Percentiles rank a stretch among this genome's conserved stretches.
These are phyloP conservation scores for Griposia aprilina DNA, from an alignment of 2,888 invertebrate genomes.

Conservation along the genomic window DNA sequence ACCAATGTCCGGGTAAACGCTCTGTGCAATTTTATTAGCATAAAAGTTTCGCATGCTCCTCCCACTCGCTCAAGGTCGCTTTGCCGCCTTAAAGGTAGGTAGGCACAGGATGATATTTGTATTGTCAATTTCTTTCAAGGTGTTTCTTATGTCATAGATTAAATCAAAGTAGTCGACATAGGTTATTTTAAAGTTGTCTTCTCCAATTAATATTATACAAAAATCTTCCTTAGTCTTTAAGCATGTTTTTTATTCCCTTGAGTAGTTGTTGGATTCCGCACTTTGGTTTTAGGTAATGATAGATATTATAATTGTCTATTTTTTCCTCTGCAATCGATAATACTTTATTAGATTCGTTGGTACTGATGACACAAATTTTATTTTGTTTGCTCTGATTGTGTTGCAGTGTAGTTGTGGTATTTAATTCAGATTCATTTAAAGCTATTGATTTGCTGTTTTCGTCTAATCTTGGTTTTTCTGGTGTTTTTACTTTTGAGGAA, in stretches of 20 bases:
- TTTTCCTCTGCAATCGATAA: conserved; percentile 3
- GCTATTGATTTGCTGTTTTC: not conserved
- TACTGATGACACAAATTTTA: not conserved
- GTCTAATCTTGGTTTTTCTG: not conserved
- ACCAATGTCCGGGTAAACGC: no score
- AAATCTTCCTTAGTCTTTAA: not conserved
- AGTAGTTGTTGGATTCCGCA: conserved; percentile 1
- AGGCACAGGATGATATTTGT: not conserved
- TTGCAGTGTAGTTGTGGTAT: not conserved
- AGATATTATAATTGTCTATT: not conserved
- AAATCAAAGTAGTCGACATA: no score
- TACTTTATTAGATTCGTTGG: conserved; percentile 1
- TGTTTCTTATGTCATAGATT: no score
- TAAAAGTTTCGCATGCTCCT: no score
- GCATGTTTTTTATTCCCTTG: not conserved
- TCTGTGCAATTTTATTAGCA: no score
- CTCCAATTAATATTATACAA: no score
- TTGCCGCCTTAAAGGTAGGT: not conserved
- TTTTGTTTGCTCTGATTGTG: conserved; percentile 4
- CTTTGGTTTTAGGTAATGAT: not conserved
- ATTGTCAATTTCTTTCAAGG: not conserved
- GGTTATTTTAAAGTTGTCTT: no score
- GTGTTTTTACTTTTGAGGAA: not conserved
- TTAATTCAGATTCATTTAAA: not conserved
- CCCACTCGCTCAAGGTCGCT: no score